Conservation (phyloP, 2,797 vertebrate genomes). For the Rhabdomys pumilio region DNA sequence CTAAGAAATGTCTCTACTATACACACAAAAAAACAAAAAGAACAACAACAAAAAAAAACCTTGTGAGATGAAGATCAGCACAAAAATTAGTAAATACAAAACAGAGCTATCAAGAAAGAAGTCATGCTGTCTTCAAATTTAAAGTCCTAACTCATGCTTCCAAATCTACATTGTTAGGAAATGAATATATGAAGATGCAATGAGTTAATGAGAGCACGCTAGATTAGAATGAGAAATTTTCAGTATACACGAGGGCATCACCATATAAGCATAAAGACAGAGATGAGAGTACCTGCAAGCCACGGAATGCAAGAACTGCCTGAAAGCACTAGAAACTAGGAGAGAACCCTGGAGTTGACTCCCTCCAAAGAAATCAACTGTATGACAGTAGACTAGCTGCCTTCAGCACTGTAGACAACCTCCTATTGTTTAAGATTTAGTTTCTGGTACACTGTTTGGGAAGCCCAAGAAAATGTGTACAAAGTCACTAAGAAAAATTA, state of each 20-base stretch:
- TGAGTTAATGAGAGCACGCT: not conserved
- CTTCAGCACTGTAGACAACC: not conserved
- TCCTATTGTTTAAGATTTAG: not conserved
- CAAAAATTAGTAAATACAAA: not conserved
- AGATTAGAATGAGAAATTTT: not conserved
- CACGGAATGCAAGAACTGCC: not conserved
- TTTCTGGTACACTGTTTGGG: not conserved
- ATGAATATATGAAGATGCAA: not conserved
- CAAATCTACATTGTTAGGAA: not conserved
- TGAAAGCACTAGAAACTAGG: not conserved
- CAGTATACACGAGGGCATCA: not conserved
- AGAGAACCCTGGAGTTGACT: not conserved
- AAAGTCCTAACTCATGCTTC: not conserved
- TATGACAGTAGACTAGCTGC: not conserved
- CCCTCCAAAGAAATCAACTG: not conserved
- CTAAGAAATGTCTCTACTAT: no score
- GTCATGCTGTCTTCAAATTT: not conserved
- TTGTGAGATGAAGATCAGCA: not conserved
- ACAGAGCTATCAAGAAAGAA: not conserved
- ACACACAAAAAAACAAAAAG: no score
- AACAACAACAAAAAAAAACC: not conserved
- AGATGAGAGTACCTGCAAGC: not conserved
- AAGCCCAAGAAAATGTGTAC: constrained; percentile 4
- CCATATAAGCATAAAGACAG: not conserved
- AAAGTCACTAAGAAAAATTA: not conserved